Conservation (phyloP, 2,797 vertebrate genomes). For the Manis crassicaudata region DNA sequence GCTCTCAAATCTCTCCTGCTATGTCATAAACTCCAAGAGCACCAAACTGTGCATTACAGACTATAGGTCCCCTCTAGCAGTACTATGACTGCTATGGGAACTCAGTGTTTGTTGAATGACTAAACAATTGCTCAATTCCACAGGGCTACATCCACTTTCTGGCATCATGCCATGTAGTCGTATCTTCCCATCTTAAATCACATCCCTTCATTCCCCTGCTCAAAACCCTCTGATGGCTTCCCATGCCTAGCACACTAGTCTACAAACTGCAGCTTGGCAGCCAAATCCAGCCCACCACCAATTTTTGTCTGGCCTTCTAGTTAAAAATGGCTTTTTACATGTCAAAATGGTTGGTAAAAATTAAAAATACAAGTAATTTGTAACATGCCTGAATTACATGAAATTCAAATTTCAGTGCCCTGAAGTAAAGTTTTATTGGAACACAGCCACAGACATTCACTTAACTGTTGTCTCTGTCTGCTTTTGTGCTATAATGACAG, state of each 20-base stretch:
- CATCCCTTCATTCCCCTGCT: not conserved
- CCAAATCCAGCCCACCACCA: not conserved
- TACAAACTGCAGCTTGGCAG: not conserved
- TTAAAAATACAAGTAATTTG: not conserved
- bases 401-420: not conserved
- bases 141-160: not conserved
- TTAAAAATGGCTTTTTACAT: not conserved
- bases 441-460: rapidly evolving
- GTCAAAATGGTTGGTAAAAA: not conserved
- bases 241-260: not conserved
- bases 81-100: not conserved
- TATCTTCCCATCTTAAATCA: not conserved
- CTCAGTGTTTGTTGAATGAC: not conserved
- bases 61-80: not conserved
- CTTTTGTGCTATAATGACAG: not conserved
- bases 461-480: not conserved
- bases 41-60: too few relatives aligned
- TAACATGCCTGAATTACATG: not conserved
- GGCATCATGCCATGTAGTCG: not conserved
- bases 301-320: not conserved
- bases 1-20: not conserved
- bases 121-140: not conserved
- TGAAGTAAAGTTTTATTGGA: not conserved
- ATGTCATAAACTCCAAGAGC: not conserved
- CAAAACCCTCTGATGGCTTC: not conserved